Base-by-base conservation (phyloP, 2,888 invertebrate species). In the Apodemia mormo region DNA sequence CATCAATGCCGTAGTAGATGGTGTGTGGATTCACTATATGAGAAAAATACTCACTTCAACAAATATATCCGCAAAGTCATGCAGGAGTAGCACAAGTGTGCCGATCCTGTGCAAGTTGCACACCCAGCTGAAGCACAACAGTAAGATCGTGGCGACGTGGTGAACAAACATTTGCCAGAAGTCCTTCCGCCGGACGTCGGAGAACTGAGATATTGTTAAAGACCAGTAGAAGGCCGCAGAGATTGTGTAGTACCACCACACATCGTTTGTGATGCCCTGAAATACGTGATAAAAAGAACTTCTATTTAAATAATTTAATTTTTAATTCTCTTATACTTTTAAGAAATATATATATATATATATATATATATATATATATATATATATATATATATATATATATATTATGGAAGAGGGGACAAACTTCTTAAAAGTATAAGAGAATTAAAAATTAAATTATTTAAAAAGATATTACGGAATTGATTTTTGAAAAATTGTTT, bases 211-310 rank as follows among this genome's bases (percentile, higher is more conserved):
- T 74, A 98, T 95, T 75, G 97, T 96, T 71, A 99, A 94, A 29
- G 99, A 97, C 97, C 98, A 98, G 88, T 99, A 99, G 92, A 99
- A 99, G 45, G 97, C 96, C 85, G 97, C 95, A 65, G 98, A 98
- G 76, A 98, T 94, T 96, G 99, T 98, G 93, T 99, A 99, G 90
- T 99, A 98, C 98, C 98, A 99, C 97, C 98, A 99, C 66, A 98
- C 93, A 82, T 97, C 98, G 75, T 86, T 92, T 12, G 96, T 95
- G 30, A 98, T 93, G 54, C 96, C 95, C 96, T 98, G 95, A 72
- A 94, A 93, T 43, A 10, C 6, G 7, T 4, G n/a, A 29, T 56
- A 29, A 9, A 29, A 56, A 56, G 9, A 56, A 29, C 9, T 9
- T 22, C 22, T 22, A 0, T 22, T 22, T 22, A 22, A 22, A 22